A percentile compares a stretch with the other conserved stretches of the same genome.
These are phyloP conservation scores for Coracias cyanogaster DNA, from an alignment of 2,797 vertebrate species.

Conservation along the genomic window DNA sequence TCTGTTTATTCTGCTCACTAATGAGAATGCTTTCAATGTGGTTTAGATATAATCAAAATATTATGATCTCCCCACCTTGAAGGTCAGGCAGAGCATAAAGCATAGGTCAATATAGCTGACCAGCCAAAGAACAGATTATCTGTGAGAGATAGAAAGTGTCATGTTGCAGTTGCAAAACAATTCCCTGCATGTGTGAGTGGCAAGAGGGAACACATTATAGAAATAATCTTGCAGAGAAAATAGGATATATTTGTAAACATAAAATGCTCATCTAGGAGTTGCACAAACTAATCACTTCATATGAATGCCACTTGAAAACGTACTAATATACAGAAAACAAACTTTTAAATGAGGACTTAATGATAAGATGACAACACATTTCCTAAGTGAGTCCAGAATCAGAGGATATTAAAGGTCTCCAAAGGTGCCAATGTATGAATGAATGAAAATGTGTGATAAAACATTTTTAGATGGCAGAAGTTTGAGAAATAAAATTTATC, in stretches of 20 bases:
- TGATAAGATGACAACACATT: background rate
- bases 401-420: conserved; percentile 4
- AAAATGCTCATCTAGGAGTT: background rate
- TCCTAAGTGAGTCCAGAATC: conserved; percentile 27
- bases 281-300: background rate
- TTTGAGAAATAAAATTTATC: background rate
- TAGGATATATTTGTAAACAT: conserved; percentile 4
- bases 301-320: background rate
- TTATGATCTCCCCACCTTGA: conserved; percentile 41
- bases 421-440: background rate
- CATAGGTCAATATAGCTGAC: background rate
- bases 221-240: conserved; percentile 17
- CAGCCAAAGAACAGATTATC: conserved; percentile 34
- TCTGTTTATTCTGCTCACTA: conserved; percentile 43
- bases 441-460: background rate
- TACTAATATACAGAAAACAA: background rate
- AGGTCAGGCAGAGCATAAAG: conserved; percentile 28
- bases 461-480: background rate
- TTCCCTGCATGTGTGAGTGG: background rate
- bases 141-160: conserved; percentile 21
- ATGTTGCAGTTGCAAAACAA: conserved; percentile 18
- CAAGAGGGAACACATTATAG: background rate
- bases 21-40: conserved; percentile 5
- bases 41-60: conserved; percentile 44
- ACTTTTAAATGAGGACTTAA: conserved; percentile 12